These are phyloP conservation scores for Vombatus ursinus DNA, from an alignment of 2,113 vertebrate species.

Conservation along the genomic window DNA sequence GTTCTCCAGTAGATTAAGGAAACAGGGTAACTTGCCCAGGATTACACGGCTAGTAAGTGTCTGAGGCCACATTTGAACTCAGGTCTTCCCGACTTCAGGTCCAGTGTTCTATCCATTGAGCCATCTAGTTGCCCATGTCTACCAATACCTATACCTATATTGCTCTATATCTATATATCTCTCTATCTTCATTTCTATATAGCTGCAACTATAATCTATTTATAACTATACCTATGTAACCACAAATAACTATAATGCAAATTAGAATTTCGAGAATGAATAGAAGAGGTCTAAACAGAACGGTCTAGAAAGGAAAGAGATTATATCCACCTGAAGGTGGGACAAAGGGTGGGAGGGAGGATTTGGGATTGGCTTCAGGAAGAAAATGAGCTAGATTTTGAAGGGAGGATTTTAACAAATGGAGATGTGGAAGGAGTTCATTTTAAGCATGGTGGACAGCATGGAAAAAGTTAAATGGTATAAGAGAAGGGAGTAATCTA, in stretches of 20 bases:
- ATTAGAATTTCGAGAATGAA: background rate
- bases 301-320: background rate
- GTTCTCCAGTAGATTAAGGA: background rate
- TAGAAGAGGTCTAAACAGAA: background rate
- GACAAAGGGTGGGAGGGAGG: background rate
- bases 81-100: background rate
- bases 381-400: background rate
- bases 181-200: background rate
- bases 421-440: background rate
- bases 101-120: background rate
- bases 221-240: background rate
- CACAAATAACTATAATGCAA: background rate
- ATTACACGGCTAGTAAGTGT: background rate
- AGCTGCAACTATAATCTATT: background rate
- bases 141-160: background rate
- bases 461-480: background rate
- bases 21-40: background rate
- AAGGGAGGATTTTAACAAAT: background rate
- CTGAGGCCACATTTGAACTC: background rate
- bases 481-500: background rate
- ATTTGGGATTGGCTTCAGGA: background rate
- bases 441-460: background rate
- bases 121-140: background rate
- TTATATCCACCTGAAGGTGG: background rate
- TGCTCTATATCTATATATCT: background rate